Conservation (phyloP, 2,113 vertebrate genomes). For the Gopherus evgoodei region DNA sequence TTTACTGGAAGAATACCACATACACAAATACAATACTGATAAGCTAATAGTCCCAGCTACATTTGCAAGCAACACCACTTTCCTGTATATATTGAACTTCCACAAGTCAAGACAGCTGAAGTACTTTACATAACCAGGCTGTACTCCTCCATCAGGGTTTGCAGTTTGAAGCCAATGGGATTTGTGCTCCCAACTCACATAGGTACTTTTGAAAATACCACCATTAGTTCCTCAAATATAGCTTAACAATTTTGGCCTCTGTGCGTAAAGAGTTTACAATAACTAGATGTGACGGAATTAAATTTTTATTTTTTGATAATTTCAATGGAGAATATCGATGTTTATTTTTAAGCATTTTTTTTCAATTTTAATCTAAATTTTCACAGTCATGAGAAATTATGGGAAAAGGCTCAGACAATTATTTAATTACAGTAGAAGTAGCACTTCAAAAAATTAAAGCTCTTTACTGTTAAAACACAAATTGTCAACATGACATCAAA, state of each 20-base stretch:
- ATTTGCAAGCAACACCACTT: neutral
- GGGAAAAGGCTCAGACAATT: neutral
- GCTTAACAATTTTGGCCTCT: neutral
- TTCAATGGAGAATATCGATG: neutral
- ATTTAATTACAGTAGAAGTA: neutral
- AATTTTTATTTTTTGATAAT: neutral
- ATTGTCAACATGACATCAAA: neutral
- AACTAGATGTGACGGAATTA: neutral
- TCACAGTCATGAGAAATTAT: neutral
- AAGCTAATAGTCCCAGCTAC: neutral
- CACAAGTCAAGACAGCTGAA: neutral
- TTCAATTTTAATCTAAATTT: neutral
- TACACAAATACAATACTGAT: neutral
- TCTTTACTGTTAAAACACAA: neutral
- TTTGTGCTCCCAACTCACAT: neutral
- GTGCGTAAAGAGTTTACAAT: neutral
- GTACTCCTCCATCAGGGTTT: neutral
- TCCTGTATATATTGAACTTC: neutral
- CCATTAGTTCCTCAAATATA: neutral
- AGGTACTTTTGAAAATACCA: neutral
- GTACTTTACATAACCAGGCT: neutral
- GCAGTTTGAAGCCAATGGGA: neutral
- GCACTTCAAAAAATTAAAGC: neutral
- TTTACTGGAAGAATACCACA: neutral
- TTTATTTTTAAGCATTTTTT: neutral